These are phyloP conservation scores for Diachasma alloeum DNA, from an alignment of 1,140 invertebrate genomes.

Conservation along the genomic window DNA sequence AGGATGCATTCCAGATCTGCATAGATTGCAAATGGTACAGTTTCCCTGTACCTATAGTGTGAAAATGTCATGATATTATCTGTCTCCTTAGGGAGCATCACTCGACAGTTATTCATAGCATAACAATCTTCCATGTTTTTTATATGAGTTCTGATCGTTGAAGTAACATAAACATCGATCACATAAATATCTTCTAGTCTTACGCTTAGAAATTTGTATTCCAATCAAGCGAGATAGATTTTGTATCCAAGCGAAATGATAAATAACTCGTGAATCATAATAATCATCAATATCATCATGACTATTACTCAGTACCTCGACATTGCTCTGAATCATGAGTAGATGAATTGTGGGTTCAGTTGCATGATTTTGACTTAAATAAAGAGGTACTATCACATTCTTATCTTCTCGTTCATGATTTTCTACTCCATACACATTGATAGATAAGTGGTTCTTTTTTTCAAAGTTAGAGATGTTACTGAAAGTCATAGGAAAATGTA, in stretches of 20 bases:
- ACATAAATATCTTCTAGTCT: slow-evolving; percentile 41
- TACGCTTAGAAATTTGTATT: slow-evolving; percentile 38
- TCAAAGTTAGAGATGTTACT: no score
- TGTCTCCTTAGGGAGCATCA: not conserved
- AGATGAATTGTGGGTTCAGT: not conserved
- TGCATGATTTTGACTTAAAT: not conserved
- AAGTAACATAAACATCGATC: slow-evolving; percentile 38
- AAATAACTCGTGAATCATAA: not conserved
- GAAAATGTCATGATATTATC: not conserved
- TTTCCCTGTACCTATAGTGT: slow-evolving; percentile 41
- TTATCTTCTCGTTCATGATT: no score
- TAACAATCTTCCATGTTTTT: slow-evolving; percentile 4
- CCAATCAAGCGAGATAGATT: not conserved
- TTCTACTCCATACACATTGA: slow-evolving; percentile 6
- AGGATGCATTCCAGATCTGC: slow-evolving; percentile 33
- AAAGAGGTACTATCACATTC: not conserved
- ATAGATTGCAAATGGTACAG: slow-evolving; percentile 48
- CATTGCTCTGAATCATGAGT: not conserved
- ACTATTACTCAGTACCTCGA: no score
- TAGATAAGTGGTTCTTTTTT: no score
- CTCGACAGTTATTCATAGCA: not conserved
- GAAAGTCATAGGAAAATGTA: no score
- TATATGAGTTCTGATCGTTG: not conserved
- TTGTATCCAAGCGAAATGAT: not conserved
- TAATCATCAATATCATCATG: no score